These are phyloP conservation scores for Hemiscyllium ocellatum DNA, from an alignment of 2,113 vertebrate genomes.

Conservation along the genomic window DNA sequence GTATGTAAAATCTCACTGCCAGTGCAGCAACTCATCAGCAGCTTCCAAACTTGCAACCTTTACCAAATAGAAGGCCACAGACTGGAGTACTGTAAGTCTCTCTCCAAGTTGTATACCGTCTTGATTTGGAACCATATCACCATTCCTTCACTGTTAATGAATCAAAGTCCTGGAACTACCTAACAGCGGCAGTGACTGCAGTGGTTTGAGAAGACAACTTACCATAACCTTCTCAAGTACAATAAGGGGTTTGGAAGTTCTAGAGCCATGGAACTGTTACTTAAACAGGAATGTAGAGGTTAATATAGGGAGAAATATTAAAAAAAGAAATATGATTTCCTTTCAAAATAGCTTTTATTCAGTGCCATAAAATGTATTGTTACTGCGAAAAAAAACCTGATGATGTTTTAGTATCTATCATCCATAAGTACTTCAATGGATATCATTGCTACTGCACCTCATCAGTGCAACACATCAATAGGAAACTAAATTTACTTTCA, in stretches of 20 bases:
- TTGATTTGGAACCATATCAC: no score
- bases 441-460: background rate
- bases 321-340: background rate
- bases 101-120: no score
- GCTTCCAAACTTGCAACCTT: no score
- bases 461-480: background rate
- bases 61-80: no score
- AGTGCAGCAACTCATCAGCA: no score
- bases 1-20: no score
- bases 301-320: background rate
- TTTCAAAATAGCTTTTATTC: slow-evolving; percentile 26
- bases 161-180: background rate
- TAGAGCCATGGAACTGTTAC: background rate
- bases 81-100: no score
- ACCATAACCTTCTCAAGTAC: no score
- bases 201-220: no score
- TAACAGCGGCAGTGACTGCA: no score
- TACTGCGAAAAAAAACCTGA: background rate
- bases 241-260: no score
- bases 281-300: background rate
- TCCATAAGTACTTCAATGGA: background rate
- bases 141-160: no score
- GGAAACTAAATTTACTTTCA: background rate
- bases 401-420: background rate
- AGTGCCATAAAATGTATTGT: slow-evolving; percentile 7